Base-by-base conservation (phyloP, 2,888 invertebrate species). In the Nebria salina region DNA sequence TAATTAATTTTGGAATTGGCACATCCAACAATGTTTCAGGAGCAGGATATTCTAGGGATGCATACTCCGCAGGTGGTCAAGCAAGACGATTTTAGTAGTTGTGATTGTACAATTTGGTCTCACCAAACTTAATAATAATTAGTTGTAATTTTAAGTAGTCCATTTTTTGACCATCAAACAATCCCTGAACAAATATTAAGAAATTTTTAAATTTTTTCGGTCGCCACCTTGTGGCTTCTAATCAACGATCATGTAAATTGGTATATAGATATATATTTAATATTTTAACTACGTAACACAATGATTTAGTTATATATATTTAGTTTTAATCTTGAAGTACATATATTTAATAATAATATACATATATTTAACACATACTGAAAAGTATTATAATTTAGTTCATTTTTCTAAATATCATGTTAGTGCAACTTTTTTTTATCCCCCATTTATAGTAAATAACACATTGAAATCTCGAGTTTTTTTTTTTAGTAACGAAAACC, bases 41-140 rank as follows among this genome's bases (percentile, higher is more conserved):
- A 72, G 72, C 81, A 76, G 81, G 81, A 72, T 81, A 76, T 81
- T 76, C 81, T 81, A 81, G 81, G 76, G 81, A 81, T 65, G 76
- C 81, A 70, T 81, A 81, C 76, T 41, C 81, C 25, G 20, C 68
- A 68, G 76, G 76, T 54, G 54, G 54, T 65, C 81, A 81, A 72
- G 81, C 81, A 42, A 81, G 81, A 72, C 81, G 81, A 72, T 81
- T 81, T 76, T 81, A 81, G 73, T 25, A 2, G 11, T 20, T 68
- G 6, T 66, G 11, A 66, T 11, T 20, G 26, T 25, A 68, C 8
- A n/a, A 68, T 68, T 25, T 26, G 26, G 26, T 25, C 68, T 8
- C 9, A 72, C 26, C 11, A 72, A 72, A 26, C 9, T 26, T 26
- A 72, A 72, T 20, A 20, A 26, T 34, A n/a, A 15, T 8, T 72